These are phyloP conservation scores for Eretmochelys imbricata DNA, from an alignment of 2,113 vertebrate species.

Conservation along the genomic window DNA sequence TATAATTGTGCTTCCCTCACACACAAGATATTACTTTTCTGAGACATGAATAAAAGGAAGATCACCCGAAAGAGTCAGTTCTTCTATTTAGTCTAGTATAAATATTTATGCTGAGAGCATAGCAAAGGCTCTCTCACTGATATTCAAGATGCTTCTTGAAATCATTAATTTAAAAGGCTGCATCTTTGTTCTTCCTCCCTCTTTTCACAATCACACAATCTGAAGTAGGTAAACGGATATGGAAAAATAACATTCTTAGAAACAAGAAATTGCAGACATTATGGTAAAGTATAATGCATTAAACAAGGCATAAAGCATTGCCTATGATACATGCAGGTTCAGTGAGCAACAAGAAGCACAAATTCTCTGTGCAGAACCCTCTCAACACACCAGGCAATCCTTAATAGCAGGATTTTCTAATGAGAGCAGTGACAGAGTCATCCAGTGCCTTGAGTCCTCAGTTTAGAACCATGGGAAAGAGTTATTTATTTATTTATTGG, in stretches of 20 bases:
- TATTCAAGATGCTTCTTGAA: conserved; percentile 6
- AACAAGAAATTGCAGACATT: not conserved
- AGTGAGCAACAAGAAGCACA: conserved; percentile 7
- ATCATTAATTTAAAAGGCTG: not conserved
- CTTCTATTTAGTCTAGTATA: not conserved
- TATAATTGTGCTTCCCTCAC: not conserved
- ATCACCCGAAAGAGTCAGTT: conserved; percentile 53
- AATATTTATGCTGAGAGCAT: conserved; percentile 43
- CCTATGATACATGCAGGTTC: conserved; percentile 19
- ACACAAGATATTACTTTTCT: not conserved
- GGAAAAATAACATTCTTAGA: not conserved
- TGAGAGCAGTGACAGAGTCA: conserved; percentile 28
- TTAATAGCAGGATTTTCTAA: conserved; percentile 54
- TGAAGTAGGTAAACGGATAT: not conserved
- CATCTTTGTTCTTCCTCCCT: conserved; percentile 17
- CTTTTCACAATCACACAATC: not conserved
- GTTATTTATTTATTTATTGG: not conserved
- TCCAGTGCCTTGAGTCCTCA: not conserved
- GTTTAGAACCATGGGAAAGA: not conserved
- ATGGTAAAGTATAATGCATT: conserved; percentile 9
- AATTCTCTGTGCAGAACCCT: conserved; percentile 40
- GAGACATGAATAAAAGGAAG: not conserved
- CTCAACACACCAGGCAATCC: conserved; percentile 24
- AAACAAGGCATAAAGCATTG: conserved; percentile 45
- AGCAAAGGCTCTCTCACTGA: not conserved